phyloP scores from a whole-genome alignment of 2,888 invertebrate genomes.

The Yponomeuta plumbellus region DNA sequence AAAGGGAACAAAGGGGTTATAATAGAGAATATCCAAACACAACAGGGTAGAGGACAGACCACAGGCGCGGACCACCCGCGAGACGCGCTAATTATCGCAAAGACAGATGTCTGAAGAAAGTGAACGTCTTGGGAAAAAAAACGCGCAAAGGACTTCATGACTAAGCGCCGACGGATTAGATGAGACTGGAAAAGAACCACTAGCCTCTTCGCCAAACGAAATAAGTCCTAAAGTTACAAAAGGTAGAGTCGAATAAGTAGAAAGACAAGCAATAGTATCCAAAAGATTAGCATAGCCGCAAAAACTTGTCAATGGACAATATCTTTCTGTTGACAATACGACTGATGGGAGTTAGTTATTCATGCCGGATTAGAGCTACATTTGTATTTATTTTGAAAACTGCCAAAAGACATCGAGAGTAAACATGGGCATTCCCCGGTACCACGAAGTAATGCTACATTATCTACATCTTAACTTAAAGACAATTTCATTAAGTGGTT shows the following conservation, averaged over 20 bases:
- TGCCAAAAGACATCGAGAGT: slow-evolving; percentile 54
- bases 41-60: slow-evolving; percentile 28
- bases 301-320: slow-evolving; percentile 66
- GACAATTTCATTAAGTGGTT: too few relatives aligned
- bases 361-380: slow-evolving; percentile 63
- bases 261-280: not conserved
- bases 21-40: slow-evolving; percentile 44
- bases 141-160: slow-evolving; percentile 61
- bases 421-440: slow-evolving; percentile 42
- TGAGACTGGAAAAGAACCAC: slow-evolving; percentile 25
- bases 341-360: slow-evolving; percentile 64
- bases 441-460: slow-evolving; percentile 20
- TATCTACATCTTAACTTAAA: too few relatives aligned
- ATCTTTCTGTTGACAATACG: slow-evolving; percentile 64
- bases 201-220: slow-evolving; percentile 20
- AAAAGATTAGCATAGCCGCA: slow-evolving; percentile 22
- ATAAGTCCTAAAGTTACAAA: slow-evolving; percentile 20
- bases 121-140: slow-evolving; percentile 58
- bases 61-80: slow-evolving; percentile 57
- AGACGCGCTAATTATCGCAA: slow-evolving; percentile 50
- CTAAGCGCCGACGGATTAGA: slow-evolving; percentile 70
- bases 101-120: slow-evolving; percentile 64
- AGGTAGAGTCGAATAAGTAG: slow-evolving; percentile 20
- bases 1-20: slow-evolving; percentile 51
- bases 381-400: slow-evolving; percentile 49